Percentiles rank a stretch among this genome's conserved stretches.
Conservation (phyloP, 2,797 vertebrate genomes). For the Champsocephalus esox region DNA sequence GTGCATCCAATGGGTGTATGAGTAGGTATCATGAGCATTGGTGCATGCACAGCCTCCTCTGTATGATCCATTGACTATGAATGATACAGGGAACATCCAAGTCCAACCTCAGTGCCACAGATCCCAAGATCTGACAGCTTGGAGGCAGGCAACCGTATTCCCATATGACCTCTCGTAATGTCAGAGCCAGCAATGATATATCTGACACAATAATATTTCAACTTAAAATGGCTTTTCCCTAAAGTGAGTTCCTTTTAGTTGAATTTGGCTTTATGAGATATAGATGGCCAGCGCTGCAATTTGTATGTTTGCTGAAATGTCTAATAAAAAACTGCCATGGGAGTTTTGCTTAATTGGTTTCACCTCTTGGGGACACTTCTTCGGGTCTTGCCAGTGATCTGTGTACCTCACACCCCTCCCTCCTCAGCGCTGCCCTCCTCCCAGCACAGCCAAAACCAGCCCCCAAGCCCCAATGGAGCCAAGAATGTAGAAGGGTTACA, state of each 20-base stretch:
- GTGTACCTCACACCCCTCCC: slow-evolving; percentile 37
- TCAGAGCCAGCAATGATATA: slow-evolving; percentile 49
- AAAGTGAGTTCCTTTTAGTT: slow-evolving; percentile 20
- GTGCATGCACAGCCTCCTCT: slow-evolving; percentile 58
- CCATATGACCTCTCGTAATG: slow-evolving; percentile 57
- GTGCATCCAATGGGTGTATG: neutral
- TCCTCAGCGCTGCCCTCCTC: slow-evolving; percentile 47
- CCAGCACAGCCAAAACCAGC: slow-evolving; percentile 56
- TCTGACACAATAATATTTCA: slow-evolving; percentile 37
- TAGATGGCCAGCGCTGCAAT: slow-evolving; percentile 49
- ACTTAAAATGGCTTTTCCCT: slow-evolving; percentile 10
- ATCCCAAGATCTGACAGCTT: slow-evolving; percentile 70
- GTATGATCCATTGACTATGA: slow-evolving; percentile 67
- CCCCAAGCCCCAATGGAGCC: slow-evolving; percentile 66
- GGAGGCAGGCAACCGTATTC: slow-evolving; percentile 60
- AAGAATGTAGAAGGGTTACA: slow-evolving; percentile 79
- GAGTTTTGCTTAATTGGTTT: slow-evolving; percentile 84
- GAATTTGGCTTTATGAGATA: slow-evolving; percentile 3
- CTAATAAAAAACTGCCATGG: slow-evolving; percentile 65
- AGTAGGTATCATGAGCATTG: slow-evolving; percentile 25
- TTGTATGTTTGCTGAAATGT: slow-evolving; percentile 66
- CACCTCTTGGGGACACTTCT: slow-evolving; percentile 80
- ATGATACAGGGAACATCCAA: slow-evolving; percentile 64
- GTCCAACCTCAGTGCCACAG: slow-evolving; percentile 57
- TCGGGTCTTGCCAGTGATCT: slow-evolving; percentile 77